phyloP scores from a whole-genome alignment of 2,113 vertebrate genomes.

The Casuarius casuarius region DNA sequence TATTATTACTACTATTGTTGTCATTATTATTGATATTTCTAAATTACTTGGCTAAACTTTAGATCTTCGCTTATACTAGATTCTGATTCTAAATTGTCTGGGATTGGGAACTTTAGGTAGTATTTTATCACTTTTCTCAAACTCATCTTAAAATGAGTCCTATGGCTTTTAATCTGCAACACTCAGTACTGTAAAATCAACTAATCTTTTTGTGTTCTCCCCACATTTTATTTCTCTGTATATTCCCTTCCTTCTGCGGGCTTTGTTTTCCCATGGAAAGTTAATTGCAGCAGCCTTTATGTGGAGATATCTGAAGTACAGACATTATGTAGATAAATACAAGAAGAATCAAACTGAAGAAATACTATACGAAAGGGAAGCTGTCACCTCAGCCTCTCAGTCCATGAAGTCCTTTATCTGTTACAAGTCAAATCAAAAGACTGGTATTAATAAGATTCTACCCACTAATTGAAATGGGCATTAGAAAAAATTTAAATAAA shows the following conservation, averaged over 20 bases:
- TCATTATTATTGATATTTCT: background rate
- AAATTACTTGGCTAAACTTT: background rate
- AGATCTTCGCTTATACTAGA: background rate
- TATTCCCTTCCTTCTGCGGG: background rate
- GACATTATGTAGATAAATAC: background rate
- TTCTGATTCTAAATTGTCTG: background rate
- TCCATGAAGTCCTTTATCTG: background rate
- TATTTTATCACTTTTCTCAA: background rate
- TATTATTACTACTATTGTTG: background rate
- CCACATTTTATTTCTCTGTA: background rate
- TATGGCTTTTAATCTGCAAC: background rate
- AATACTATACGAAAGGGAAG: background rate
- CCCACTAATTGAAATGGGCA: background rate
- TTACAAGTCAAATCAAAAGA: background rate
- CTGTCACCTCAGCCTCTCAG: background rate
- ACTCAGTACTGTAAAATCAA: background rate
- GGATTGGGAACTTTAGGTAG: background rate
- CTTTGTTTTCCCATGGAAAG: background rate
- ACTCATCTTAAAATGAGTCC: background rate
- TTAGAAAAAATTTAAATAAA: background rate
- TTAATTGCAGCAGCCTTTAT: rapidly evolving
- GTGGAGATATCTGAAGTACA: background rate
- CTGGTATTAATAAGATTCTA: background rate
- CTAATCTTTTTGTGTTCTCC: rapidly evolving
- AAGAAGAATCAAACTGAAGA: background rate